Conservation (phyloP, 2,797 vertebrate species). For the Diceros bicornis region DNA sequence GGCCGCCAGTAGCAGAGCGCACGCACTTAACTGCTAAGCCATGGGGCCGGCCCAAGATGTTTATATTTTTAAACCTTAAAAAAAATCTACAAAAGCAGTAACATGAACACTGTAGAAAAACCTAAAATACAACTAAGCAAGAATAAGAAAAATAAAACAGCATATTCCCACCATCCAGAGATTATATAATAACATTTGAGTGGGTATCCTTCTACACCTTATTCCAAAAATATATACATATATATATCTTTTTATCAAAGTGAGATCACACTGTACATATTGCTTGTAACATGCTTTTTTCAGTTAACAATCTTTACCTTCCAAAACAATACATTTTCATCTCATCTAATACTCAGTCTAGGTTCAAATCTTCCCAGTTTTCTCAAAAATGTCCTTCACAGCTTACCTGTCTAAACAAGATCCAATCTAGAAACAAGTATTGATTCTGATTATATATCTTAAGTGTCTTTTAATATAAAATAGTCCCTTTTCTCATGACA, state of each 20-base stretch:
- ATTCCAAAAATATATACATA: neutral
- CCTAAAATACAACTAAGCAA: neutral
- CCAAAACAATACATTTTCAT: neutral
- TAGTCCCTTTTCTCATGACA: neutral
- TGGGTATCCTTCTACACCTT: neutral
- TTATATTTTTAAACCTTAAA: neutral
- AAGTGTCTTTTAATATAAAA: constrained; percentile 26
- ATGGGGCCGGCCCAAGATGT: neutral
- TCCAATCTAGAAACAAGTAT: neutral
- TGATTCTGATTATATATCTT: constrained; percentile 18
- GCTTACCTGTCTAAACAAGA: neutral
- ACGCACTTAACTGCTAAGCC: too few relatives aligned
- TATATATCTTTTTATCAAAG: neutral
- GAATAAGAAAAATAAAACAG: neutral
- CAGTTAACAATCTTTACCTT: constrained; percentile 28
- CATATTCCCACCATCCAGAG: neutral
- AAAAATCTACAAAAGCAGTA: neutral
- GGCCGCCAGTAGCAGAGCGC: too few relatives aligned
- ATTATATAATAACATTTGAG: neutral
- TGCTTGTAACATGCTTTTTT: neutral
- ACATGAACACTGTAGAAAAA: neutral
- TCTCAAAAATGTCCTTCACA: constrained; percentile 30
- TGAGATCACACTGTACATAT: neutral
- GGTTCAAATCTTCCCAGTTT: neutral
- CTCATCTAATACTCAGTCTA: constrained; percentile 6